Conservation (phyloP, 2,113 vertebrate genomes). For the Globicephala melas region DNA sequence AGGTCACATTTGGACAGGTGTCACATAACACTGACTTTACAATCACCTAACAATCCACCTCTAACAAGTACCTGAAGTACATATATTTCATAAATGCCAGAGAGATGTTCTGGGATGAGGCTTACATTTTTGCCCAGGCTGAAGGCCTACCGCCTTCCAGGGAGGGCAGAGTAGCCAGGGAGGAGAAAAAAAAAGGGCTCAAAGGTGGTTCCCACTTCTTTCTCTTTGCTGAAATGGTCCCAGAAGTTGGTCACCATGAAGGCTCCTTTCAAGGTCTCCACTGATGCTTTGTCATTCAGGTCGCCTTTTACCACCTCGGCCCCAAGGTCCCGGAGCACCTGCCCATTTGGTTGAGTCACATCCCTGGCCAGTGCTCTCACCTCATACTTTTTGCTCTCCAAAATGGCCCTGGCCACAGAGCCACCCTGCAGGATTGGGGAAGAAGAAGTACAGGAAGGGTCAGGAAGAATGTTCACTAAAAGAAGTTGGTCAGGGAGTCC, state of each 20-base stretch:
- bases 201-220: constrained; percentile 33
- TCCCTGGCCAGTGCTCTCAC: constrained; percentile 62
- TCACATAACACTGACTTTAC: neutral
- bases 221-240: constrained; percentile 54
- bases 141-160: neutral
- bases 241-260: constrained; percentile 72
- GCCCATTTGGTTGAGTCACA: neutral
- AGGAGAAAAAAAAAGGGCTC: neutral
- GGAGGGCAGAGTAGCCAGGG: neutral
- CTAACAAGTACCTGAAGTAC: neutral
- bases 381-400: constrained; percentile 30
- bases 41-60: neutral
- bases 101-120: neutral
- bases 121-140: neutral
- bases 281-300: neutral
- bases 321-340: constrained; percentile 42
- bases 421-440: neutral
- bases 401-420: constrained; percentile 62
- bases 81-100: neutral
- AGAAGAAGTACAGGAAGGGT: neutral
- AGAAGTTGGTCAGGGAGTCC: neutral
- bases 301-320: constrained; percentile 59
- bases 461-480: neutral
- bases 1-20: neutral
- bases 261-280: constrained; percentile 52